Conservation (phyloP, 2,888 invertebrate genomes). For the Proisotoma minuta region DNA sequence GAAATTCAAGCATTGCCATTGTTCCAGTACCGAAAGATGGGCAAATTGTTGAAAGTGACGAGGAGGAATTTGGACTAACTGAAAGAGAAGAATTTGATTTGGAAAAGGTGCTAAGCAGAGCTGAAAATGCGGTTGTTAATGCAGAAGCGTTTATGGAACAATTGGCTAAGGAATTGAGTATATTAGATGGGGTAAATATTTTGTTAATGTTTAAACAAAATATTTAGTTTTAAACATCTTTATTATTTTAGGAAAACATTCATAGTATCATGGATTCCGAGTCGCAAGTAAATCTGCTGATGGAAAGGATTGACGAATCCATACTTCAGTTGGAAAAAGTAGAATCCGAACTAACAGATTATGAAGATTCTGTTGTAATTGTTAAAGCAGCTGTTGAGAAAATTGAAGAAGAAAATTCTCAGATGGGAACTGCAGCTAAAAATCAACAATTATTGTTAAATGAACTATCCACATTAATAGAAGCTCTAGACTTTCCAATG, state of each 20-base stretch:
- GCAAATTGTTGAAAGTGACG: conserved; percentile 49
- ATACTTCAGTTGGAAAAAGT: conserved; percentile 69
- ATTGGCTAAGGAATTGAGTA: conserved; percentile 74
- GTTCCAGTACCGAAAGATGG: conserved; percentile 42
- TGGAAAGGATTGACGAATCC: conserved; percentile 70
- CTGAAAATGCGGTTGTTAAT: conserved; percentile 83
- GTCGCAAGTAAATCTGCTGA: conserved; percentile 65
- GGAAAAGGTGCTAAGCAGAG: conserved; percentile 73
- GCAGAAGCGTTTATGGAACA: conserved; percentile 68
- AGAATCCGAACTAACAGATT: conserved; percentile 68
- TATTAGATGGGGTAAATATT: conserved; percentile 69
- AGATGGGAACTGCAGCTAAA: conserved; percentile 77
- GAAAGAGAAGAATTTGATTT: conserved; percentile 80
- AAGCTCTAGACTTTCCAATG: conserved; percentile 43
- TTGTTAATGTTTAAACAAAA: neutral
- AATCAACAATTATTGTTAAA: conserved; percentile 75
- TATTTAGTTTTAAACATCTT: neutral
- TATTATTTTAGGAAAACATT: conserved; percentile 67
- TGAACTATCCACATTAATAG: conserved; percentile 67
- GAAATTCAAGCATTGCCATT: conserved; percentile 32
- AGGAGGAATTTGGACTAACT: conserved; percentile 73
- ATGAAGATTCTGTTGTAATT: conserved; percentile 76
- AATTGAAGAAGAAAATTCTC: conserved; percentile 83
- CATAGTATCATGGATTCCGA: conserved; percentile 89
- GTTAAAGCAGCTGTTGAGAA: conserved; percentile 84